Evolutionary conservation across 2,888 invertebrate genomes (phyloP).

Genomic region (Lasioglossum marginatum): DNA sequence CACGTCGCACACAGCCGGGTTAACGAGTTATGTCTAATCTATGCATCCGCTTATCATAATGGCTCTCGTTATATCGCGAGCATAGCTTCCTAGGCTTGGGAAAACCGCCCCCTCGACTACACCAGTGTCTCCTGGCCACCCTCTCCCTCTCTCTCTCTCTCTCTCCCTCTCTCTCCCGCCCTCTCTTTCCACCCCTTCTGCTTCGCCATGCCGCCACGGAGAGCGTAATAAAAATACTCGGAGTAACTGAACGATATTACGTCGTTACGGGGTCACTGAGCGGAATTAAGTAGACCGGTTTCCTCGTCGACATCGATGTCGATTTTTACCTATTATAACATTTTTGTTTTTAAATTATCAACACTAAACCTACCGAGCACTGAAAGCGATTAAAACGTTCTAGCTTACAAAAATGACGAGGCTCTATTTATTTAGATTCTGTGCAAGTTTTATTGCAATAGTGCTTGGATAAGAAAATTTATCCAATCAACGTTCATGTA

Average conservation of each 20-base stretch:
- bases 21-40: constrained; percentile 84
- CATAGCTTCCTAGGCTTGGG: constrained; percentile 65
- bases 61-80: constrained; percentile 81
- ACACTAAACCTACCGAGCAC: too few species aligned
- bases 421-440: too few species aligned
- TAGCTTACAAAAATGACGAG: too few species aligned
- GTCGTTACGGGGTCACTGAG: constrained; percentile 65
- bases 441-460: too few species aligned
- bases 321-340: constrained; percentile 2
- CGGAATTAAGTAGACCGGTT: constrained; percentile 61
- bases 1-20: constrained; percentile 77
- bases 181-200: neutral
- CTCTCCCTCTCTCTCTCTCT: neutral
- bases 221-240: constrained; percentile 71
- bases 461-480: too few species aligned
- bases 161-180: too few species aligned
- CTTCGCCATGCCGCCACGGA: constrained; percentile 48
- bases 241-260: constrained; percentile 72
- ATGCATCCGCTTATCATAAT: constrained; percentile 84
- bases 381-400: too few species aligned
- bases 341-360: neutral
- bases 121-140: constrained; percentile 41
- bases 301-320: constrained; percentile 28
- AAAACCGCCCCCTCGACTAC: constrained; percentile 60
- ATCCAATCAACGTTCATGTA: too few species aligned